Conservation (phyloP, 2,797 vertebrate species). For the Anabas testudineus region DNA sequence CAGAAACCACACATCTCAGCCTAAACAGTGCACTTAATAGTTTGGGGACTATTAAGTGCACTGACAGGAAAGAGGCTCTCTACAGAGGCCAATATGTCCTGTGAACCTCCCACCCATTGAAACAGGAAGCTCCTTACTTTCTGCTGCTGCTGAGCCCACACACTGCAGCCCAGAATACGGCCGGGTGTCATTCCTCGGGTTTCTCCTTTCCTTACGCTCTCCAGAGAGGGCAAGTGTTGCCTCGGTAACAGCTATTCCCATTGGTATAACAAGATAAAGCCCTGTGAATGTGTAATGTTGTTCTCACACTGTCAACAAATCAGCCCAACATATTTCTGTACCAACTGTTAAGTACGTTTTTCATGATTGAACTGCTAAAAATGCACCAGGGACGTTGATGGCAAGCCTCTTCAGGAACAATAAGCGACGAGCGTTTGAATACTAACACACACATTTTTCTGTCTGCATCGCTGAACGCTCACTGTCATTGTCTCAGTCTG, state of each 20-base stretch:
- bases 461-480: slow-evolving; percentile 27
- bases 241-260: slow-evolving; percentile 69
- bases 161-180: slow-evolving; percentile 69
- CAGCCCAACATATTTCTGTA: slow-evolving; percentile 50
- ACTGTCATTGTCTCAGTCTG: slow-evolving; percentile 18
- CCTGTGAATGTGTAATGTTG: slow-evolving; percentile 47
- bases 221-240: slow-evolving; percentile 69
- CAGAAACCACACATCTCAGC: slow-evolving; percentile 10
- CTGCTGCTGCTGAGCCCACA: slow-evolving; percentile 70
- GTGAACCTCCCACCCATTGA: slow-evolving; percentile 68
- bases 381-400: slow-evolving; percentile 45
- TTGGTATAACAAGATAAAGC: slow-evolving; percentile 60
- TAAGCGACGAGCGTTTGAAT: slow-evolving; percentile 30
- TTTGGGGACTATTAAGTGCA: slow-evolving; percentile 26
- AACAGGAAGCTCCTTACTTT: slow-evolving; percentile 69
- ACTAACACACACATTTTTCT: slow-evolving; percentile 26
- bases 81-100: slow-evolving; percentile 52
- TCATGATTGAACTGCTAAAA: slow-evolving; percentile 50
- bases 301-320: slow-evolving; percentile 69
- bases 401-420: slow-evolving; percentile 29
- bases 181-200: slow-evolving; percentile 63
- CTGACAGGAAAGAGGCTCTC: slow-evolving; percentile 51
- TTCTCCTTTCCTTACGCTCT: slow-evolving; percentile 60
- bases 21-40: slow-evolving; percentile 11
- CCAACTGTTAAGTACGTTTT: slow-evolving; percentile 56